Evolutionary conservation across 1,140 invertebrate genomes (phyloP).

Genomic region (Aphidius gifuensis): DNA sequence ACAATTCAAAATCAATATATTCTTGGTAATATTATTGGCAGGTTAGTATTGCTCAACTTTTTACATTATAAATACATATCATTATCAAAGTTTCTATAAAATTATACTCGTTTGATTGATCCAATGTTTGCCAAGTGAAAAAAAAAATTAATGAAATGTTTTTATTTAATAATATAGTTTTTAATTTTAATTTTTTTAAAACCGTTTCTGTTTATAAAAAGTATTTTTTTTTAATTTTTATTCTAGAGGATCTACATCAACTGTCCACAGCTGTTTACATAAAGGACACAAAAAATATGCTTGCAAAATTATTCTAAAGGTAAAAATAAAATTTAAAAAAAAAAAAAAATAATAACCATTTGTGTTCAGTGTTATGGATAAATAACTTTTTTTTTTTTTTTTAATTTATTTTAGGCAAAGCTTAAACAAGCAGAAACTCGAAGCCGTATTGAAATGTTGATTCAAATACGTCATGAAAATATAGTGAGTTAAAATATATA

Average conservation of each 20-base stretch:
- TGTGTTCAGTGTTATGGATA: not conserved
- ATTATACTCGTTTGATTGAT: not conserved
- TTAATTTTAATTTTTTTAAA: no score
- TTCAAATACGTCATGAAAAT: constrained; percentile 39
- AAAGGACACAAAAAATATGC: constrained; percentile 39
- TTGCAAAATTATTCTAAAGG: constrained; percentile 43
- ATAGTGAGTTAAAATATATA: constrained; percentile 32
- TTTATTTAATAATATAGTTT: no score
- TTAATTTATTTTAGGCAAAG: constrained; percentile 30
- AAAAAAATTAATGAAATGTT: constrained; percentile 8
- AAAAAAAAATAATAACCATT: not conserved
- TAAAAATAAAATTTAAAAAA: not conserved
- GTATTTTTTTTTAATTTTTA: constrained; percentile 16
- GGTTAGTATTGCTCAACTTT: constrained; percentile 28
- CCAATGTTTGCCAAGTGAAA: constrained; percentile 7
- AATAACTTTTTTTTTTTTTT: not conserved
- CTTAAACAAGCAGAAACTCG: constrained; percentile 36
- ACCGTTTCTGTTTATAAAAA: no score
- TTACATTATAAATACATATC: not conserved
- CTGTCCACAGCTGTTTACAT: constrained; percentile 39
- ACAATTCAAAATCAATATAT: constrained; percentile 34
- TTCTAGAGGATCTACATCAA: constrained; percentile 40
- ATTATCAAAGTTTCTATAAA: not conserved
- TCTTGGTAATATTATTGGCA: constrained; percentile 39
- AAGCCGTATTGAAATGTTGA: constrained; percentile 34